Evolutionary conservation across 1,140 invertebrate species (phyloP), one percentile per base, ranked within the genome.

Genomic region (Bombyx mandarina): DNA sequence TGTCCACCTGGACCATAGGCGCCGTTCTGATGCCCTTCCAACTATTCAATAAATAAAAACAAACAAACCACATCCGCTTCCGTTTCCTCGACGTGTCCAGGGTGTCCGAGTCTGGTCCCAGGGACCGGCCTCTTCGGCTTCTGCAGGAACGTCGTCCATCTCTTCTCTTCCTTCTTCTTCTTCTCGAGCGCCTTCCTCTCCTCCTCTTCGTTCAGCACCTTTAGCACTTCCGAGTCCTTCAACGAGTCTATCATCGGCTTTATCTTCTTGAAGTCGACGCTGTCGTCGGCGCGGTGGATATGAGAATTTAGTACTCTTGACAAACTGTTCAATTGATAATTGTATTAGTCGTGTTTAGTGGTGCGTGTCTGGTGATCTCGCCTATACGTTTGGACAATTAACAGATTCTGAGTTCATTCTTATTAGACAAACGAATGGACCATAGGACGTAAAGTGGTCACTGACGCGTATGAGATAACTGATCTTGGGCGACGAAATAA

Each of bases 71-170:
- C 65, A 53, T 60, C 56, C 49, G 62, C 9, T 35, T 66, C 57
- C 46, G 68, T 67, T 8, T 65, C 53, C n/a, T 68, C 55, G 0
- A 65, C 57, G 48, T 67, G 66, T 12, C 69, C 62, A 18, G 61
- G 60, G 57, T 78, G 78, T 1, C 71, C 75, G 42, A 67, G 81
- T 59, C 89, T 90, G 2, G 84, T 81, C 57, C 75, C 86, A 0
- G 92, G 92, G 45, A 91, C 87, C 0, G 92, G 91, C 26, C 92
- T 84, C 62, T 91, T 88, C 1, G 93, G 93, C 62, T 91, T 93
- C 69, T 93, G 91, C 45, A 94, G 73, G 67, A 94, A 94, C 9
- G 92, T 93, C n/a, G 93, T 93, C 71, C 89, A 91, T 57, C 89
- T 91, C 50, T 88, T 90, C 53, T 91, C 90, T 60, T 92, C 89